Conservation (phyloP, 1,140 invertebrate genomes). For the Magallana angulata region DNA sequence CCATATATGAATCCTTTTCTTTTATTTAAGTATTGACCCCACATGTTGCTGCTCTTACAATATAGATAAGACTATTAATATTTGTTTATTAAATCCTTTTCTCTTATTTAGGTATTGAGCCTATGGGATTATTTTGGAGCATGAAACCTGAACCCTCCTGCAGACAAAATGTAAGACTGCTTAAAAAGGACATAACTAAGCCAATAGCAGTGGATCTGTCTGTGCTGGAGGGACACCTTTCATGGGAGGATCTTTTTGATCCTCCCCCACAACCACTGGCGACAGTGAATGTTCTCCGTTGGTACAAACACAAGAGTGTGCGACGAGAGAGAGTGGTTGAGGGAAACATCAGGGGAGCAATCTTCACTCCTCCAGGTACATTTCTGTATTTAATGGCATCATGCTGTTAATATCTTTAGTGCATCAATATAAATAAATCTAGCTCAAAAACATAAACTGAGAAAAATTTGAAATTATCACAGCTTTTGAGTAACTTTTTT, state of each 20-base stretch:
- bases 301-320: slow-evolving; percentile 53
- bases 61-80: background rate
- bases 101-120: background rate
- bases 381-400: background rate
- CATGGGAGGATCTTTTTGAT: slow-evolving; percentile 39
- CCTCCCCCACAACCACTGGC: slow-evolving; percentile 23
- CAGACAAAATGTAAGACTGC: slow-evolving; percentile 39
- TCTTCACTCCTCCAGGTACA: slow-evolving; percentile 64
- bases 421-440: no score
- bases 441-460: no score
- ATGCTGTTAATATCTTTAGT: no score
- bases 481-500: no score
- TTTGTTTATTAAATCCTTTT: background rate
- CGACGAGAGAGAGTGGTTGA: slow-evolving; percentile 54
- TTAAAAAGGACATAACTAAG: slow-evolving; percentile 55
- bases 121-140: slow-evolving; percentile 67
- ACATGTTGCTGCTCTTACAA: background rate
- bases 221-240: slow-evolving; percentile 52
- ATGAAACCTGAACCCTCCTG: slow-evolving; percentile 59
- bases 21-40: no score
- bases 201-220: slow-evolving; percentile 49
- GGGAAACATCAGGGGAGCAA: slow-evolving; percentile 56
- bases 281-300: slow-evolving; percentile 37
- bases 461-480: no score
- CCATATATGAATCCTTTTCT: no score